phyloP scores from a whole-genome alignment of 2,113 vertebrate genomes.

The Mixornis gularis region DNA sequence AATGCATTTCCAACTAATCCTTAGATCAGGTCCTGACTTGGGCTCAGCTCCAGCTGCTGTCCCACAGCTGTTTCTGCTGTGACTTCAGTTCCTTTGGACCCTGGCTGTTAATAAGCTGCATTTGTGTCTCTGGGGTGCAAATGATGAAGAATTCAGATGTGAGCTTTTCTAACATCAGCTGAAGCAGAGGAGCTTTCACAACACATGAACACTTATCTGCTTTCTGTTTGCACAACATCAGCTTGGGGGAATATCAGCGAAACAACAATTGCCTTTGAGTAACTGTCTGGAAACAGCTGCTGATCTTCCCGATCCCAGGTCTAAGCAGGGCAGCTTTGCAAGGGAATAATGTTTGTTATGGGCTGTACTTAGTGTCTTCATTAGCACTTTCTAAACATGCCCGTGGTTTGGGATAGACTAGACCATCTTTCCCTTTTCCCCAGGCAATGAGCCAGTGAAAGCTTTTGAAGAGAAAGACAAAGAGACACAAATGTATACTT shows the following conservation, averaged over 20 bases:
- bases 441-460: slow-evolving; percentile 56
- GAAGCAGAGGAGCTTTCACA: neutral
- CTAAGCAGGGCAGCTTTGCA: neutral
- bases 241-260: neutral
- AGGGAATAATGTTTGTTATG: neutral
- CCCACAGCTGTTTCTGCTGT: neutral
- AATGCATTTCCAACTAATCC: neutral
- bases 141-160: neutral
- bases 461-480: slow-evolving; percentile 37
- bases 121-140: neutral
- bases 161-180: neutral
- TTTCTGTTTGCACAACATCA: neutral
- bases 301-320: neutral
- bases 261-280: neutral
- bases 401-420: neutral
- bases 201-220: neutral
- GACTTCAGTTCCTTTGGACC: neutral
- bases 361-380: neutral
- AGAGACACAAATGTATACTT: slow-evolving; percentile 54
- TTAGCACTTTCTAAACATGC: neutral
- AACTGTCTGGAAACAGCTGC: neutral
- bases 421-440: slow-evolving; percentile 1
- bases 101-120: neutral
- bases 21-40: neutral
- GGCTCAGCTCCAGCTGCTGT: neutral